phyloP scores from a whole-genome alignment of 2,797 vertebrate species.

The Hydrolagus colliei region DNA sequence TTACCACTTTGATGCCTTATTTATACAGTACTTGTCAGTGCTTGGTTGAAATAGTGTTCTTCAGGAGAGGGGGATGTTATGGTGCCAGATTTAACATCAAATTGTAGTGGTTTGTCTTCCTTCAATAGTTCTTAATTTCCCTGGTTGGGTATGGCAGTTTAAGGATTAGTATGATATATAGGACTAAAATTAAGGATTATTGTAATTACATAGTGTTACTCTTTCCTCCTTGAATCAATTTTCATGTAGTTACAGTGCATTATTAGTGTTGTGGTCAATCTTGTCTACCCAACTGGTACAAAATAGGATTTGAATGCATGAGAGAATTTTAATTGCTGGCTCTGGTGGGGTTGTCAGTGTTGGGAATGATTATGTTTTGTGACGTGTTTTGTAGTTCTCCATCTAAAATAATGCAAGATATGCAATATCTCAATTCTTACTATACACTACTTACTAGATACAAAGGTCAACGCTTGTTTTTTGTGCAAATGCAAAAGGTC shows the following conservation, averaged over 20 bases:
- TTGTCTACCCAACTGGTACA: slow-evolving; percentile 34
- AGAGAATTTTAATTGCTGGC: slow-evolving; percentile 37
- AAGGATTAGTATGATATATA: neutral
- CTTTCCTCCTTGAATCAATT: slow-evolving; percentile 14
- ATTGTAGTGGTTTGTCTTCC: neutral
- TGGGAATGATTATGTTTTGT: slow-evolving; percentile 41
- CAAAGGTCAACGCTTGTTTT: slow-evolving; percentile 39
- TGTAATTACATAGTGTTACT: neutral
- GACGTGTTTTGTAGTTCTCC: slow-evolving; percentile 49
- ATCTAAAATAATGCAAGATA: slow-evolving; percentile 43
- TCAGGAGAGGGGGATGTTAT: slow-evolving; percentile 36
- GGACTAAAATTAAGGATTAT: neutral
- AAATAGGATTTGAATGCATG: slow-evolving; percentile 42
- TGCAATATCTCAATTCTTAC: slow-evolving; percentile 44
- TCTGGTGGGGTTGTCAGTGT: slow-evolving; percentile 39
- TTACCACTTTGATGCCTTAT: slow-evolving; percentile 47
- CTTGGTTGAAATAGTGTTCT: slow-evolving; percentile 52
- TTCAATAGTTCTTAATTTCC: neutral
- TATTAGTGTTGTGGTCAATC: slow-evolving; percentile 28
- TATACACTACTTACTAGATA: slow-evolving; percentile 29
- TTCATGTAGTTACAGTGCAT: slow-evolving; percentile 24
- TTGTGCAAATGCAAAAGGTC: too few species aligned
- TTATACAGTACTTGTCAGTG: slow-evolving; percentile 43
- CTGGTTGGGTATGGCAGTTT: neutral
- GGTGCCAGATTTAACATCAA: neutral